These are phyloP conservation scores for Elephantulus edwardii DNA, from an alignment of 2,113 vertebrate genomes.

Conservation along the genomic window DNA sequence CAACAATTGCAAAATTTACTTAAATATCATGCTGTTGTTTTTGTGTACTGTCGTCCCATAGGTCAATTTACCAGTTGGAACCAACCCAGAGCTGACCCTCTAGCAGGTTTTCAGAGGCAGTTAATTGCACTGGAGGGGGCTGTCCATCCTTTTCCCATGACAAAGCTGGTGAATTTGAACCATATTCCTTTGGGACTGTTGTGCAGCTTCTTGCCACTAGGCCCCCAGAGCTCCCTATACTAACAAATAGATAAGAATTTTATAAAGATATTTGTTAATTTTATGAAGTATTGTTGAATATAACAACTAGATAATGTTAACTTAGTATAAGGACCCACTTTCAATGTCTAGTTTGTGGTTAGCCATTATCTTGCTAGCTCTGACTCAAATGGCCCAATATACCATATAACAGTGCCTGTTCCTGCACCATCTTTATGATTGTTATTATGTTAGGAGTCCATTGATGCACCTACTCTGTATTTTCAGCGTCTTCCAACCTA, in stretches of 20 bases:
- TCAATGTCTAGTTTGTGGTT: not conserved
- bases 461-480: not conserved
- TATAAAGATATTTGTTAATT: not conserved
- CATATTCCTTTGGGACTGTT: too few species aligned
- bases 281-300: not conserved
- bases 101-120: too few species aligned
- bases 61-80: too few species aligned
- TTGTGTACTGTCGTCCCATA: too few species aligned
- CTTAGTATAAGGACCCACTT: not conserved
- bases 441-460: not conserved
- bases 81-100: too few species aligned
- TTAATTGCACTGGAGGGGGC: too few species aligned
- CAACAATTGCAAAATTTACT: not conserved
- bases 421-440: not conserved
- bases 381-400: not conserved
- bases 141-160: too few species aligned
- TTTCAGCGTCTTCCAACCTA: not conserved
- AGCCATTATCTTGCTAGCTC: too few species aligned
- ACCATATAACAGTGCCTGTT: not conserved
- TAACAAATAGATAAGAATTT: not conserved
- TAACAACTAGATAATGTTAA: not conserved
- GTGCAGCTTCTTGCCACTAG: too few species aligned
- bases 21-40: conserved; percentile 22
- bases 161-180: too few species aligned
- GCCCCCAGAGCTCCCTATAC: too few species aligned